A percentile compares a stretch with the other conserved stretches of the same genome.
Conservation (phyloP, 2,797 vertebrate genomes). For the Peromyscus melanophrys region DNA sequence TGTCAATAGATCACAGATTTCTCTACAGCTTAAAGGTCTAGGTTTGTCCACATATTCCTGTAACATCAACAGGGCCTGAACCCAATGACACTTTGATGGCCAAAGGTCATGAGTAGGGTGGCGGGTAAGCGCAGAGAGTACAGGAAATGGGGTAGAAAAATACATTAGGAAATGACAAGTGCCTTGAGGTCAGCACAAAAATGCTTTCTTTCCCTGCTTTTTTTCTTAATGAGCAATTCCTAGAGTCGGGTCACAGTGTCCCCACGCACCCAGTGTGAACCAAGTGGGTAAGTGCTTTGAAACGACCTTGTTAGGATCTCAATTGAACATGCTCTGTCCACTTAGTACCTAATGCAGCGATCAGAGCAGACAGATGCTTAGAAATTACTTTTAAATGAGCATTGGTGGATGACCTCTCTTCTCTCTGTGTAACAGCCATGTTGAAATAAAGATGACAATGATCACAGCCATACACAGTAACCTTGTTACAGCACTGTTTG, state of each 20-base stretch:
- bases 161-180: constrained; percentile 6
- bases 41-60: background rate
- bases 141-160: background rate
- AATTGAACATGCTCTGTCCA: background rate
- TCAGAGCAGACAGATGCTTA: constrained; percentile 70
- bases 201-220: background rate
- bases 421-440: constrained; percentile 17
- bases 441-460: constrained; percentile 2
- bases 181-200: constrained; percentile 48
- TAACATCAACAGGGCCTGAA: background rate
- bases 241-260: constrained; percentile 49
- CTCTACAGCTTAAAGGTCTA: constrained; percentile 11
- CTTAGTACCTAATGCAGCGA: constrained; percentile 60
- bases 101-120: background rate
- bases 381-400: constrained; percentile 75
- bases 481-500: background rate
- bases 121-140: background rate
- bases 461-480: rapidly evolving
- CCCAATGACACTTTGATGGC: background rate
- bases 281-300: background rate
- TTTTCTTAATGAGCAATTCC: constrained; percentile 42
- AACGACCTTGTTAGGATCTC: constrained; percentile 40
- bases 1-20: constrained; percentile 43
- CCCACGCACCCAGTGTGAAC: background rate
- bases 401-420: constrained; percentile 66